These are phyloP conservation scores for Leptodactylus fuscus DNA, from an alignment of 2,113 vertebrate genomes.

Conservation along the genomic window DNA sequence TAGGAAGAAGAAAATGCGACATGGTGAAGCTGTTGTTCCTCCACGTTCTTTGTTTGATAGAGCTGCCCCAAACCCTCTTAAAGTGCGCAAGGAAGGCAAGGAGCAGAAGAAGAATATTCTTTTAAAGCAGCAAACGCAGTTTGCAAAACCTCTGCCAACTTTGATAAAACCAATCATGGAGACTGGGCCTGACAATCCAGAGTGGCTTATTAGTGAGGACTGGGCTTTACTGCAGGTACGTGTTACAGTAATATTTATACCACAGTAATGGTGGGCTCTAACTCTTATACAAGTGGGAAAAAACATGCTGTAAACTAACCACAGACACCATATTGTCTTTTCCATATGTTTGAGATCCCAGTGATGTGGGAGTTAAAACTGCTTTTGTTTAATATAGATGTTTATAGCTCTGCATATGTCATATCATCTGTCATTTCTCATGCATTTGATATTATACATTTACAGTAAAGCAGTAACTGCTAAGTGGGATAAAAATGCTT, in stretches of 20 bases:
- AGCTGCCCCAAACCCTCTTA: constrained; percentile 83
- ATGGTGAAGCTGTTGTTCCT: constrained; percentile 88
- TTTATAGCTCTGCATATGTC: too few relatives aligned
- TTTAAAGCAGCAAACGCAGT: constrained; percentile 88
- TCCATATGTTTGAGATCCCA: too few relatives aligned
- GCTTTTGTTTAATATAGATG: too few relatives aligned
- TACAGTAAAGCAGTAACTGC: too few relatives aligned
- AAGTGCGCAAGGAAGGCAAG: constrained; percentile 88
- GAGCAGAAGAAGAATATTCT: constrained; percentile 94
- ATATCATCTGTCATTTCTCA: too few relatives aligned
- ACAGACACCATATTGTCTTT: background rate
- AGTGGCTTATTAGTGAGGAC: constrained; percentile 94
- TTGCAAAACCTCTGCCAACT: constrained; percentile 88
- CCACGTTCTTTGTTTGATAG: constrained; percentile 92
- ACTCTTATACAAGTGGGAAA: background rate
- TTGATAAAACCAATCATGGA: constrained; percentile 87
- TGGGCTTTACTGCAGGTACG: constrained; percentile 91
- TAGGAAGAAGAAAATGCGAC: constrained; percentile 91
- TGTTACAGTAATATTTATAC: background rate
- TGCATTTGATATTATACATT: too few relatives aligned
- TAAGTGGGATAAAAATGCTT: too few relatives aligned
- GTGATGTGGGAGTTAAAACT: too few relatives aligned
- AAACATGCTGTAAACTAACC: background rate
- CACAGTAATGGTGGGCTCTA: background rate
- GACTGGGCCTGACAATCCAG: constrained; percentile 87